phyloP scores from a whole-genome alignment of 2,113 vertebrate genomes.

The Petromus typicus region DNA sequence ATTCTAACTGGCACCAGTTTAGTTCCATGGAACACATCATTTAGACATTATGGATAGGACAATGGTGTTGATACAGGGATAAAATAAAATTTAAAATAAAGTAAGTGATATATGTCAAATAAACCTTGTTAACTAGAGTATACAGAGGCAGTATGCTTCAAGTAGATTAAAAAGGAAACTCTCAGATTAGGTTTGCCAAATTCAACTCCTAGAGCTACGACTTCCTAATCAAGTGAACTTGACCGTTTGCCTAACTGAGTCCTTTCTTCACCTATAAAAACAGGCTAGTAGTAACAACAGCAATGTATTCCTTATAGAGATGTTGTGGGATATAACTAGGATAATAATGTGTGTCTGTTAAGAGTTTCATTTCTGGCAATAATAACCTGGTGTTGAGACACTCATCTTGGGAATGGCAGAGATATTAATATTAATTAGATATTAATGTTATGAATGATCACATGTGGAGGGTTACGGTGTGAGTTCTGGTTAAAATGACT shows the following conservation, averaged over 20 bases:
- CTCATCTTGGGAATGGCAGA: background rate
- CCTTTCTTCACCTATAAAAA: background rate
- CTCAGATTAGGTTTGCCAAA: background rate
- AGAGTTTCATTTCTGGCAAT: background rate
- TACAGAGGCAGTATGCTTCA: background rate
- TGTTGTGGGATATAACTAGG: background rate
- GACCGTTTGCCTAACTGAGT: background rate
- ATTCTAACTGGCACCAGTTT: background rate
- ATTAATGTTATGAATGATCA: background rate
- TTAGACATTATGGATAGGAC: background rate
- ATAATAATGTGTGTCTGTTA: background rate
- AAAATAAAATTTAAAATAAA: constrained; percentile 26
- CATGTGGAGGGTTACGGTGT: background rate
- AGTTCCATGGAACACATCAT: background rate
- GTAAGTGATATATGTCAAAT: background rate
- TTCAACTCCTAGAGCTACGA: background rate
- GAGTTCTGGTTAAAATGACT: background rate
- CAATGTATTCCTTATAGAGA: background rate
- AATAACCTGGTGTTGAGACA: background rate
- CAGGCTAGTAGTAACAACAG: background rate
- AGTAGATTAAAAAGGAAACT: background rate
- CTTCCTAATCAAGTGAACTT: background rate
- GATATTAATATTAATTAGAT: background rate
- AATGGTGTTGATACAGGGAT: background rate
- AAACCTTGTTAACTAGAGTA: background rate